Percentiles rank a stretch among this genome's conserved stretches.
These are phyloP conservation scores for Sipha flava DNA, from an alignment of 1,140 invertebrate species.

Conservation along the genomic window DNA sequence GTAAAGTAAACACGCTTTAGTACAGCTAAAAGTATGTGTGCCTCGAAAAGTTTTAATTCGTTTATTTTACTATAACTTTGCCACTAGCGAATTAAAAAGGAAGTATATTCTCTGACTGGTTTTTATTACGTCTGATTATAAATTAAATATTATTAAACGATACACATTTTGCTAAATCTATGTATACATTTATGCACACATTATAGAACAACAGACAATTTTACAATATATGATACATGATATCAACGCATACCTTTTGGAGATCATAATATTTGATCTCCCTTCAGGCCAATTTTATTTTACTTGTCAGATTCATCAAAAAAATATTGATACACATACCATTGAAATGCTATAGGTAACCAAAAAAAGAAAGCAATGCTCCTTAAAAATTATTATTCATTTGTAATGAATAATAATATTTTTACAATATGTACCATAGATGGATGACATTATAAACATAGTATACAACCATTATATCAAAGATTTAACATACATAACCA, in stretches of 20 bases:
- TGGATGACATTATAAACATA: no score
- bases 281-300: neutral
- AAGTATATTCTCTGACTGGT: neutral
- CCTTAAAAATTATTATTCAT: slow-evolving; percentile 5
- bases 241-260: neutral
- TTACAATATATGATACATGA: no score
- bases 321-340: neutral
- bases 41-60: neutral
- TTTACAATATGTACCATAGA: neutral
- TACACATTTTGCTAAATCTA: neutral
- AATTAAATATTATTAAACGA: neutral
- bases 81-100: neutral
- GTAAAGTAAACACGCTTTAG: neutral
- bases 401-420: neutral
- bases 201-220: neutral
- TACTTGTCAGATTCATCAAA: neutral
- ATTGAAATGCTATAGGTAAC: neutral
- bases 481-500: no score
- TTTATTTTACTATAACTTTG: neutral
- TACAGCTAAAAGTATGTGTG: neutral
- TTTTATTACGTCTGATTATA: slow-evolving; percentile 10
- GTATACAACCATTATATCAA: no score
- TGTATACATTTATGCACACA: neutral
- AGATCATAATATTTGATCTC: neutral
- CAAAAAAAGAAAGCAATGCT: neutral